Percentiles rank a stretch among this genome's conserved stretches.
These are phyloP conservation scores for Beroe forskalii DNA, from an alignment of 37 sponge, comb jelly and placozoan species.

Conservation along the genomic window DNA sequence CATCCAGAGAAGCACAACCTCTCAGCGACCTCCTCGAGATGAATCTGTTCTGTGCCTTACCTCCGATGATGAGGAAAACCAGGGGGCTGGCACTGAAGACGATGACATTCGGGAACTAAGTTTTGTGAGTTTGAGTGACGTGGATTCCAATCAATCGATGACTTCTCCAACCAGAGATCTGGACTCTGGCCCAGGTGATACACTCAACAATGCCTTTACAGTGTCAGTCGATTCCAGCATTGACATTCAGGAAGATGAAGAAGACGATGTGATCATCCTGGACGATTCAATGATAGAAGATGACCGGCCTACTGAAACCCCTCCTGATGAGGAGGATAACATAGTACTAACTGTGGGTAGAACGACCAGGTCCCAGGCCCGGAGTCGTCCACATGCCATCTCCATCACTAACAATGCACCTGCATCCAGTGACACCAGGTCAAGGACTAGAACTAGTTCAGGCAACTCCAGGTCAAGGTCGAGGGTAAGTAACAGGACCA, in stretches of 20 bases:
- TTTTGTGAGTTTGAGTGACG: conserved; percentile 27
- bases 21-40: not conserved
- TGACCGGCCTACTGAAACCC: not conserved
- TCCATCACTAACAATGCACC: conserved; percentile 12
- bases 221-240: not conserved
- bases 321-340: not conserved
- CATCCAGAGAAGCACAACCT: not conserved
- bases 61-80: not conserved
- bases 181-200: not conserved
- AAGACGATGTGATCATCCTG: conserved; percentile 7
- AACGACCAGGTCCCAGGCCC: conserved; percentile 2
- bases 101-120: conserved; percentile 8
- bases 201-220: conserved; percentile 3
- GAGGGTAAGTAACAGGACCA: not conserved
- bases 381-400: not conserved
- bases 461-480: not conserved
- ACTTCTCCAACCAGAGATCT: not conserved
- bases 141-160: not conserved
- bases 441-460: conserved; percentile 3
- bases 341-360: conserved; percentile 2
- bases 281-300: conserved; percentile 7
- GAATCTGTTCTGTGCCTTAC: not conserved
- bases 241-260: not conserved
- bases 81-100: not conserved
- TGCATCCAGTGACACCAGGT: conserved; percentile 2